These are phyloP conservation scores for Drosophila prolongata DNA, from an alignment of 2,888 invertebrate species.

Conservation along the genomic window DNA sequence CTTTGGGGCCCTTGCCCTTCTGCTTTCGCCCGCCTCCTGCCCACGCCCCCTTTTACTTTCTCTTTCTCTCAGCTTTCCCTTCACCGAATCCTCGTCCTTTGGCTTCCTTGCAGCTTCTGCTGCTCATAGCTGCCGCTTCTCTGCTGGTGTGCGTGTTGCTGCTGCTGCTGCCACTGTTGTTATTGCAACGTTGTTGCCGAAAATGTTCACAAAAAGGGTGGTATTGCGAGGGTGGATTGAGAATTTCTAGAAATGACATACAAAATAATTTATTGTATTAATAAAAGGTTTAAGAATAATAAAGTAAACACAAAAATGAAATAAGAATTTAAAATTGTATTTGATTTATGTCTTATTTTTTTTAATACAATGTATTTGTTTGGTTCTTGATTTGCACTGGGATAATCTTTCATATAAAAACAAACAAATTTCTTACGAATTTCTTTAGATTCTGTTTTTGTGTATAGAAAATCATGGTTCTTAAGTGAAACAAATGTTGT, in stretches of 20 bases:
- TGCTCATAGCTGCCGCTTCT: slow-evolving; percentile 47
- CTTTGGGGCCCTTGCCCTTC: slow-evolving; percentile 58
- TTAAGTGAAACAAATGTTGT: too few species aligned
- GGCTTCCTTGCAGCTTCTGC: slow-evolving; percentile 52
- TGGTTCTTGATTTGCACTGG: too few species aligned
- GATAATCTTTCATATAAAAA: too few species aligned
- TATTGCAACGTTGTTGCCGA: slow-evolving; percentile 51
- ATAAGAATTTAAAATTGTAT: too few species aligned
- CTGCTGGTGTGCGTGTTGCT: slow-evolving; percentile 59
- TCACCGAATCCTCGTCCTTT: slow-evolving; percentile 9
- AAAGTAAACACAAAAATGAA: too few species aligned
- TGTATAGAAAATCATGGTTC: too few species aligned
- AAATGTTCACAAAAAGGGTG: slow-evolving; percentile 39
- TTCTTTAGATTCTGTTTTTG: too few species aligned
- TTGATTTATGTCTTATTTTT: too few species aligned
- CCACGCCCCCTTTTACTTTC: not conserved
- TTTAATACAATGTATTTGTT: too few species aligned
- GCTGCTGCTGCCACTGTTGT: slow-evolving; percentile 49
- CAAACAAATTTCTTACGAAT: too few species aligned
- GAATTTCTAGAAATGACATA: not conserved
- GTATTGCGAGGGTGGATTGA: slow-evolving; percentile 16
- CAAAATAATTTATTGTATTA: too few species aligned
- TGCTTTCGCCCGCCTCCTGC: not conserved
- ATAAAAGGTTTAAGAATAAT: too few species aligned
- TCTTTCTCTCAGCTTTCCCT: not conserved